Evolutionary conservation across 2,888 invertebrate species (phyloP).

Genomic region (Dicranocentrus wangi): DNA sequence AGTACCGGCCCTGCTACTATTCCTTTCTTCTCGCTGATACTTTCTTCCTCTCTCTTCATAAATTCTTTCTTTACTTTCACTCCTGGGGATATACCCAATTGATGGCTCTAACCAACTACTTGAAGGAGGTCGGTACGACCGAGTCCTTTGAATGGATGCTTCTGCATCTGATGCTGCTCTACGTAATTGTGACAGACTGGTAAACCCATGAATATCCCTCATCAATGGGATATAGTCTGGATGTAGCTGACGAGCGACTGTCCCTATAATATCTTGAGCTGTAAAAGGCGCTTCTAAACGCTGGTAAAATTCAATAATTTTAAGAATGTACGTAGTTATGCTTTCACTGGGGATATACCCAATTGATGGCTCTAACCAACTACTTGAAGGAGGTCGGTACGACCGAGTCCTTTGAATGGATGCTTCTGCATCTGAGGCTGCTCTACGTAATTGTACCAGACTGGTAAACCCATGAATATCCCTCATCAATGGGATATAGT

Average conservation of each 20-base stretch:
- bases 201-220: conserved; percentile 5
- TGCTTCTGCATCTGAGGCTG: conserved; percentile 26
- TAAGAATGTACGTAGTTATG: conserved; percentile 11
- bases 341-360: conserved; percentile 8
- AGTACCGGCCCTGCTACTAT: no score
- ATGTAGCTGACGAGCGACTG: conserved; percentile 9
- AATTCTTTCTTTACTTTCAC: neutral
- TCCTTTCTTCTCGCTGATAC: neutral
- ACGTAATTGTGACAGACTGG: conserved; percentile 1
- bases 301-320: conserved; percentile 28
- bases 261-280: conserved; percentile 6
- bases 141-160: neutral
- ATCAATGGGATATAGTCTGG: conserved; percentile 28
- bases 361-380: conserved; percentile 19
- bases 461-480: neutral
- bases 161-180: conserved; percentile 30
- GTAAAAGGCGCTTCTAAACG: conserved; percentile 9
- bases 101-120: conserved; percentile 20
- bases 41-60: neutral
- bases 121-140: conserved; percentile 12
- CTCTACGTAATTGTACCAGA: conserved; percentile 12
- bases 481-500: conserved; percentile 20
- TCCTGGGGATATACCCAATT: neutral
- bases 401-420: conserved; percentile 3
- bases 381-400: neutral